phyloP scores from a whole-genome alignment of 2,888 invertebrate genomes.

The Macroteleia sp. region DNA sequence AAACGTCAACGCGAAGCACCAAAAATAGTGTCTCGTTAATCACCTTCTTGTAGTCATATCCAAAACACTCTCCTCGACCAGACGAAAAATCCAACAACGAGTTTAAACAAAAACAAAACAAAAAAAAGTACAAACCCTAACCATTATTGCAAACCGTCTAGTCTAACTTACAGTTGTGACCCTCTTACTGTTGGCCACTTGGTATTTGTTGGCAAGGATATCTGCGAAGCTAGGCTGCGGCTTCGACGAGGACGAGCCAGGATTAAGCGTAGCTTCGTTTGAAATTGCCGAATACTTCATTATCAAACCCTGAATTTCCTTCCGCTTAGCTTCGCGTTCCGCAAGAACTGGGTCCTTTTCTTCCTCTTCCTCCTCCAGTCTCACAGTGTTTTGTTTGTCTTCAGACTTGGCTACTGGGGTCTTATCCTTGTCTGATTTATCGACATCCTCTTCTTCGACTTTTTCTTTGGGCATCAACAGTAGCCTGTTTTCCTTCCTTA shows the following conservation, averaged over 20 bases:
- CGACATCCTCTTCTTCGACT: background rate
- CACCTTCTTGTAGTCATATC: background rate
- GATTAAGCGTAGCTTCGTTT: too few species aligned
- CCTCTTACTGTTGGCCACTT: slow-evolving; percentile 68
- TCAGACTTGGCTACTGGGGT: slow-evolving; percentile 7
- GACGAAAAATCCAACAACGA: too few species aligned
- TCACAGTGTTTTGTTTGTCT: slow-evolving; percentile 74
- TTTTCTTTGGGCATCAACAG: background rate
- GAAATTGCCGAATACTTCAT: slow-evolving; percentile 91
- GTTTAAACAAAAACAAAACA: background rate
- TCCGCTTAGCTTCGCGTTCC: slow-evolving; percentile 91
- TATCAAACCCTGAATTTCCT: slow-evolving; percentile 92
- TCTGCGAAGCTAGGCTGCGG: slow-evolving; percentile 72
- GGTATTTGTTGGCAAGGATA: slow-evolving; percentile 82
- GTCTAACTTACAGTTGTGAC: slow-evolving; percentile 72
- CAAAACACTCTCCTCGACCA: slow-evolving; percentile 2
- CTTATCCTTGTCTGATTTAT: slow-evolving; percentile 50
- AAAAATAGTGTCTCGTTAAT: slow-evolving; percentile 27
- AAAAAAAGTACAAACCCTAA: background rate
- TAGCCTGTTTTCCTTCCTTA: background rate
- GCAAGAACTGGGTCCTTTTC: slow-evolving; percentile 86
- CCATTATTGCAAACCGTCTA: background rate
- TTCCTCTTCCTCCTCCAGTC: slow-evolving; percentile 81
- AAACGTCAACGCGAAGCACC: slow-evolving; percentile 21
- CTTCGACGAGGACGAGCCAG: background rate